These are phyloP conservation scores for Notamacropus eugenii DNA, from an alignment of 2,797 vertebrate species.

Conservation along the genomic window DNA sequence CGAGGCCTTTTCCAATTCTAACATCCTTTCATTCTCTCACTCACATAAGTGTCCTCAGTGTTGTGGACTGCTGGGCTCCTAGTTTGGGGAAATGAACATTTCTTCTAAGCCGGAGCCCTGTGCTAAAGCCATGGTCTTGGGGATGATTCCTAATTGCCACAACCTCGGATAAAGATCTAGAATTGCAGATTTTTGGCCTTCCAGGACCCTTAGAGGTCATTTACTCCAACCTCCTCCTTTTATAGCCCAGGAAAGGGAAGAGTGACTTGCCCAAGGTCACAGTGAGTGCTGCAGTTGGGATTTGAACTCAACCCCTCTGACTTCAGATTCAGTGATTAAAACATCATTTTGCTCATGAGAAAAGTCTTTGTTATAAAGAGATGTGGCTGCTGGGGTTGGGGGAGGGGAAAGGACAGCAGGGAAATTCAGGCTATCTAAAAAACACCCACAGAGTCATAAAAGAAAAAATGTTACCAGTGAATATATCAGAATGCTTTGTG, in stretches of 20 bases:
- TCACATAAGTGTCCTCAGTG: rapidly evolving
- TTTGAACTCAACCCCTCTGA: not conserved
- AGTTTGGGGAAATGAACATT: not conserved
- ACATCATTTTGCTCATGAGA: not conserved
- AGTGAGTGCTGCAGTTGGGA: not conserved
- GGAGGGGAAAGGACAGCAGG: too few species aligned
- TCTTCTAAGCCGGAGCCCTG: too few species aligned
- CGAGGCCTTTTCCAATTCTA: not conserved
- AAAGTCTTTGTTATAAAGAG: not conserved
- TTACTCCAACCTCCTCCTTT: not conserved
- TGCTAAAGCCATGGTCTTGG: not conserved
- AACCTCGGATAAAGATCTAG: too few species aligned
- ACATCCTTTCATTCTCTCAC: not conserved
- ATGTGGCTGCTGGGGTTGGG: not conserved
- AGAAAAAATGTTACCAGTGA: not conserved
- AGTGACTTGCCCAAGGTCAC: not conserved
- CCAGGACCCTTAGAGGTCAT: not conserved
- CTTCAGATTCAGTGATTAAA: not conserved
- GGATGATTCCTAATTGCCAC: too few species aligned
- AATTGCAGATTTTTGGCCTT: too few species aligned
- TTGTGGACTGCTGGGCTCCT: rapidly evolving
- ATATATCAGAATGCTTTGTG: not conserved
- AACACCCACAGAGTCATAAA: not conserved
- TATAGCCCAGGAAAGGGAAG: not conserved
- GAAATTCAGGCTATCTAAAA: not conserved